Conservation (phyloP, 2,888 invertebrate genomes). For the Caprella mutica region DNA sequence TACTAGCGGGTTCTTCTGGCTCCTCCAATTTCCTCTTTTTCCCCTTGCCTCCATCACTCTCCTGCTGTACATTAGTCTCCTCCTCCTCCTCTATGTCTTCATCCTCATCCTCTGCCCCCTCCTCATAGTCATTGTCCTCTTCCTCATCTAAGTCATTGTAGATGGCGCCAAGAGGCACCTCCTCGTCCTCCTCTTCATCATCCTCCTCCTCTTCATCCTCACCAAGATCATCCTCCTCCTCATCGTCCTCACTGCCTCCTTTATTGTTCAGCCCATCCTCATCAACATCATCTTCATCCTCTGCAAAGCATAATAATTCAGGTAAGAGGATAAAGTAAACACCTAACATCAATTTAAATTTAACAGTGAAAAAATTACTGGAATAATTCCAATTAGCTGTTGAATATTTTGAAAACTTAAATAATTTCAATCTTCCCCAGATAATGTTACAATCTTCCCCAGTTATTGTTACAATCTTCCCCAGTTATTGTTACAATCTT, state of each 20-base stretch:
- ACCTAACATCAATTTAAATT: slow-evolving; percentile 52
- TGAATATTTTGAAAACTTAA: no score
- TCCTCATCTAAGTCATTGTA: slow-evolving; percentile 13
- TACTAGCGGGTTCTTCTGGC: background rate
- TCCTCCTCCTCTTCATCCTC: slow-evolving; percentile 16
- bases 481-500: no score
- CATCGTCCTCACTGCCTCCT: slow-evolving; percentile 12
- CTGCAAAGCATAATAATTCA: slow-evolving; percentile 89
- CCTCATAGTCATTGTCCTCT: slow-evolving; percentile 8
- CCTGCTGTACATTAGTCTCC: slow-evolving; percentile 48
- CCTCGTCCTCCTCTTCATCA: slow-evolving; percentile 13
- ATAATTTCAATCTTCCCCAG: no score
- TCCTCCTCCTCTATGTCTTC: slow-evolving; percentile 12
- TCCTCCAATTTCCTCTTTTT: background rate
- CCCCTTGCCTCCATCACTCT: background rate
- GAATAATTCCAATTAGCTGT: no score
- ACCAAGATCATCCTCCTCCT: background rate
- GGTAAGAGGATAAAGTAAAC: slow-evolving; percentile 71
- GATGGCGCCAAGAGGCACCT: slow-evolving; percentile 13
- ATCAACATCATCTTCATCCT: slow-evolving; percentile 10
- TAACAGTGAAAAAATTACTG: background rate
- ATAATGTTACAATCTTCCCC: no score
- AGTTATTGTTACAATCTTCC: no score
- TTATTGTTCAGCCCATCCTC: background rate
- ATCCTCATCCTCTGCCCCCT: slow-evolving; percentile 43